phyloP scores from a whole-genome alignment of 1,140 invertebrate species.

The Phymorhynchus buccinoides region DNA sequence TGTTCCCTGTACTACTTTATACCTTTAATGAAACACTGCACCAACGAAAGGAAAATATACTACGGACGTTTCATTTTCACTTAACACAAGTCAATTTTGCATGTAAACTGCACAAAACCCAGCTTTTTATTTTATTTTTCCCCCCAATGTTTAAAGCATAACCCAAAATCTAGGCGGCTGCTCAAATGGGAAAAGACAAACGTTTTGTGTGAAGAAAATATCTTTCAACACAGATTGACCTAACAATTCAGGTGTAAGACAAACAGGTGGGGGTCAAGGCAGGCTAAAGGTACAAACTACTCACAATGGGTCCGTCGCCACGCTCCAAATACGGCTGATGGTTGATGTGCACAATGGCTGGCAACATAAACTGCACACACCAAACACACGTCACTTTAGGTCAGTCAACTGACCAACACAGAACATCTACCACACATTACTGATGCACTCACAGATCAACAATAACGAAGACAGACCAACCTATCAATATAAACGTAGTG shows the following conservation, averaged over 20 bases:
- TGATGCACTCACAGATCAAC: constrained; percentile 87
- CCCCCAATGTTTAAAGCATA: too few relatives aligned
- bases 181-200: neutral
- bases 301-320: constrained; percentile 91
- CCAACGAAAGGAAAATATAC: neutral
- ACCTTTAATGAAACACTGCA: neutral
- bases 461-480: constrained; percentile 90
- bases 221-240: neutral
- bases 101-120: too few relatives aligned
- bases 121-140: too few relatives aligned
- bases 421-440: constrained; percentile 76
- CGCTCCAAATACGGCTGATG: constrained; percentile 86
- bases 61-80: too few relatives aligned
- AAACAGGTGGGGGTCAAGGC: neutral
- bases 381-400: constrained; percentile 44
- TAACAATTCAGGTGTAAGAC: neutral
- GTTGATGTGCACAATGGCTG: constrained; percentile 93
- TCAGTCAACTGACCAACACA: constrained; percentile 74
- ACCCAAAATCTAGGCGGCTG: neutral
- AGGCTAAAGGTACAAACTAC: constrained; percentile 44
- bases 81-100: too few relatives aligned
- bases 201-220: neutral
- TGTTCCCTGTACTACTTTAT: neutral
- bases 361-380: constrained; percentile 77
- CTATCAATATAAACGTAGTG: constrained; percentile 84